Evolutionary conservation across 2,797 vertebrate species (phyloP), one percentile per base, ranked within the genome.

Genomic region (Sandelia bainsii): DNA sequence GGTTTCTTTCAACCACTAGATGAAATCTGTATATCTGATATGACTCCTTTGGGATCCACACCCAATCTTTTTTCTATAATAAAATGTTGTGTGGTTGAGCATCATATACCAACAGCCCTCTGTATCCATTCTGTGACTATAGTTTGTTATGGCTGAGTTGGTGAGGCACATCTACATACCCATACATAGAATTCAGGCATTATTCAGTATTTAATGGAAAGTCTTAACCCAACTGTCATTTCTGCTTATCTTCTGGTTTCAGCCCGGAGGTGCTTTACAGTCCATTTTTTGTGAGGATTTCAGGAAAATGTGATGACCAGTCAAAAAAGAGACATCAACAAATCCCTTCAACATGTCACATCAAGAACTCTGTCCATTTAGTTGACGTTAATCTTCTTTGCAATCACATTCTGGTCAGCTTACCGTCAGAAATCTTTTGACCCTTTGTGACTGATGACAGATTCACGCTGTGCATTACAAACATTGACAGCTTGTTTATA

Each of bases 401-500:
- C 22, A 68, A 60, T 78, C 48, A 53, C 72, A 66, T 79, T 73
- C 57, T 63, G 27, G 29, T 19, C 63, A 37, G 45, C 20, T 78
- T 66, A 77, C 37, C 62, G 64, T 45, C 19, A 39, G 42, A 81
- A 63, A 86, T 79, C 72, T 85, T 45, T 69, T 72, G 61, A 82
- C 60, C 34, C 51, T 29, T 62, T 72, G 59, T 62, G 25, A 42
- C 58, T 48, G 69, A 75, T 74, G 52, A 69, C 67, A 75, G 40
- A 68, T 29, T 32, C 52, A 81, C 72, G 79, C 20, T 56, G 44
- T 67, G 74, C 34, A 13, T 62, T 52, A 70, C 48, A 65, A 42
- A 68, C 61, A 50, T 50, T 73, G 84, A 90, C 81, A 84, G 72
- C 48, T 85, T 86, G 88, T 91, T 91, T 89, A 84, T 76, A 82